These are phyloP conservation scores for Elaphurus davidianus DNA, from an alignment of 2,113 vertebrate species.

Conservation along the genomic window DNA sequence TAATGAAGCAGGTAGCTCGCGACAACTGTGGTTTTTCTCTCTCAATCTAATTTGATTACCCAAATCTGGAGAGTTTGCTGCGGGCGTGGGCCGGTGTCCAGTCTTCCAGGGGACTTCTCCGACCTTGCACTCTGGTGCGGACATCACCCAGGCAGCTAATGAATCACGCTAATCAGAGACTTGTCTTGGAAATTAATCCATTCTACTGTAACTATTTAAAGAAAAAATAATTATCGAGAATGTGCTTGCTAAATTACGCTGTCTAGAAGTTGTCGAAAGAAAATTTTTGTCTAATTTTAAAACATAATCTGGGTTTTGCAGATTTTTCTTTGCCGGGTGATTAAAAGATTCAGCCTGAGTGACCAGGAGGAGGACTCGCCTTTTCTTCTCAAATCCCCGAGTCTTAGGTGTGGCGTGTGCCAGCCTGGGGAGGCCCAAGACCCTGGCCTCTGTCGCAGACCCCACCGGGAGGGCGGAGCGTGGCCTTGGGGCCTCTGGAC, in stretches of 20 bases:
- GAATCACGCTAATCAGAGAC: conserved; percentile 66
- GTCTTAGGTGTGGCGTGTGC: accelerated
- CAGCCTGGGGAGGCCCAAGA: accelerated
- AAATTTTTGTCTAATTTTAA: conserved; percentile 55
- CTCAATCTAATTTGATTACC: conserved; percentile 70
- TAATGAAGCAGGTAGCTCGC: conserved; percentile 59
- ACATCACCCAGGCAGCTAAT: conserved; percentile 40
- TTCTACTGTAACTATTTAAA: conserved; percentile 63
- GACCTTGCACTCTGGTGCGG: neutral
- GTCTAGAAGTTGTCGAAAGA: conserved; percentile 24
- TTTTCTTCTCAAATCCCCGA: too few species aligned
- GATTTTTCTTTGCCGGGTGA: neutral
- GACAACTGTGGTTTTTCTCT: conserved; percentile 43
- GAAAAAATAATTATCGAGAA: conserved; percentile 59
- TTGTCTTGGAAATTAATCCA: conserved; percentile 70
- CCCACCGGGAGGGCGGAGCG: accelerated
- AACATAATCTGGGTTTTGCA: neutral
- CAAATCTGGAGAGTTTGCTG: conserved; percentile 40
- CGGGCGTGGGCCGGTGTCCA: neutral
- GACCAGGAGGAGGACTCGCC: accelerated
- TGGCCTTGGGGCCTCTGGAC: accelerated
- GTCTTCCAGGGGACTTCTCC: conserved; percentile 9
- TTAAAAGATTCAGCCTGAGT: neutral
- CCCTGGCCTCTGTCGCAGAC: neutral
- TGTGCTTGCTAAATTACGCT: conserved; percentile 52